These are phyloP conservation scores for Clavelina lepadiformis DNA, from an alignment of 23 tunicate species.

Conservation along the genomic window DNA sequence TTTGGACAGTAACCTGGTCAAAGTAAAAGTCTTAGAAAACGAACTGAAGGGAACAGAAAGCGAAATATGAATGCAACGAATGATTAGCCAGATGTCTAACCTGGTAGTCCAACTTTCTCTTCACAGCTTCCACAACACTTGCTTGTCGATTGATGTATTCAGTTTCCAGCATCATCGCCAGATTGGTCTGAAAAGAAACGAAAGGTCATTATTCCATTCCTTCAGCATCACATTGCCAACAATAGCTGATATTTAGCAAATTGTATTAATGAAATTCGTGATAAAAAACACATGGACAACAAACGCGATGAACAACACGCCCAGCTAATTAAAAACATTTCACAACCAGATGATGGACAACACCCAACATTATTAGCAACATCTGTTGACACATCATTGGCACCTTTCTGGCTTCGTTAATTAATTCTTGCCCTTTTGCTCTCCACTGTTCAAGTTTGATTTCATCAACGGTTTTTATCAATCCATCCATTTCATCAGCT, in stretches of 20 bases:
- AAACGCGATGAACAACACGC: too few species aligned
- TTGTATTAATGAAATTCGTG: neutral
- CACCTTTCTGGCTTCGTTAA: constrained; percentile 82
- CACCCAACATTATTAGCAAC: too few species aligned
- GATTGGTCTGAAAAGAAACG: constrained; percentile 35
- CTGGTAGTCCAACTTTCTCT: constrained; percentile 78
- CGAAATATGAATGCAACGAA: too few species aligned
- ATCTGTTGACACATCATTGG: too few species aligned
- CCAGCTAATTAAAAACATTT: too few species aligned
- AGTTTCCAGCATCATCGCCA: constrained; percentile 93
- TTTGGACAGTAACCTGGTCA: constrained; percentile 72
- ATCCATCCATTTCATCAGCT: constrained; percentile 30
- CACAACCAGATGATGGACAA: too few species aligned
- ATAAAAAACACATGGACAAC: too few species aligned
- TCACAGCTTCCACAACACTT: constrained; percentile 64
- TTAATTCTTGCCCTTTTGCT: constrained; percentile 47
- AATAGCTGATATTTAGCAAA: neutral
- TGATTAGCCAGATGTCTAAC: too few species aligned
- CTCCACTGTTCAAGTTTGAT: constrained; percentile 84
- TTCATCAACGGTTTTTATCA: constrained; percentile 54
- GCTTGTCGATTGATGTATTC: constrained; percentile 73
- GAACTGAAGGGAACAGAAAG: too few species aligned
- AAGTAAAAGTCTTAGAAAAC: too few species aligned
- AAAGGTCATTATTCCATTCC: neutral
- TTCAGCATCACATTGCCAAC: neutral